Base-by-base conservation (phyloP, 2,888 invertebrate species). In the Resseliella maxima region DNA sequence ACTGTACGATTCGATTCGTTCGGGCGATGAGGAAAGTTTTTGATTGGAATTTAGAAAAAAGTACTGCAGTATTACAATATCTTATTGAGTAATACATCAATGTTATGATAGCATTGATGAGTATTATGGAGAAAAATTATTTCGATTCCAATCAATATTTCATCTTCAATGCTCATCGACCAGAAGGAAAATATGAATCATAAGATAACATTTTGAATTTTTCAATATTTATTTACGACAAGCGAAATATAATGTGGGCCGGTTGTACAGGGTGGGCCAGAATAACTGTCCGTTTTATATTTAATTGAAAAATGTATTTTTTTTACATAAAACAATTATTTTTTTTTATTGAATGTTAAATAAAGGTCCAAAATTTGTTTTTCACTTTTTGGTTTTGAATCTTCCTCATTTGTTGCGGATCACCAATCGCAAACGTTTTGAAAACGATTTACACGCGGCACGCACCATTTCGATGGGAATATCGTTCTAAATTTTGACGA, bases 201-300 rank as follows among this genome's bases (percentile, higher is more conserved):
- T 31, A 27, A 72, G n/a, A 72, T 72, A 72, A 8, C 31, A 15
- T 31, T 72, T 72, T 31, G 72, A 35, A 72, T 72, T 72, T 72
- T 72, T n/a, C 72, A 72, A 72, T 72, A 72, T 72, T 72, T 72
- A 72, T 72, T 72, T 72, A 72, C 72, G 72, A 72, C 10, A 24
- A 24, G 59, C 6, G 59, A 27, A 3, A 12, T 72, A 72, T 72
- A 31, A 35, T 50, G 41, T 41, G 41, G 41, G 41, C 41, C 41
- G 41, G 12, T 41, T n/a, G n/a, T n/a, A n/a, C n/a, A n/a, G n/a
- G n/a, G n/a, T n/a, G n/a, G n/a, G n/a, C n/a, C n/a, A n/a, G n/a
- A n/a, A n/a, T n/a, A n/a, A n/a, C n/a, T n/a, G n/a, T n/a, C n/a
- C n/a, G n/a, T n/a, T n/a, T n/a, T n/a, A n/a, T n/a, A n/a, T n/a